These are phyloP conservation scores for Apodemus agrarius DNA, from an alignment of 2,797 vertebrate species.

Conservation along the genomic window DNA sequence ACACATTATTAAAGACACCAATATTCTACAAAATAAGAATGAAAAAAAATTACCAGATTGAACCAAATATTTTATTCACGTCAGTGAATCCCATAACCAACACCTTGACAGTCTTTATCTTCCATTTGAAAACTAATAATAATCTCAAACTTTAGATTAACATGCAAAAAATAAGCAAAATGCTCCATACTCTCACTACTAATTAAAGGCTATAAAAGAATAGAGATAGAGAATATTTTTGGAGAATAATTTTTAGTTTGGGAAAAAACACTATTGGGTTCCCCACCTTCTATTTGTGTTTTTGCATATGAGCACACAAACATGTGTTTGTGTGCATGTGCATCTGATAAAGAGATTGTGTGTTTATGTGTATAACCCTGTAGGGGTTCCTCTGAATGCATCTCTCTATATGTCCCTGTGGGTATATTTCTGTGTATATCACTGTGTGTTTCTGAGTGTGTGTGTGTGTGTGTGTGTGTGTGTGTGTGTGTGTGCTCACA, in stretches of 20 bases:
- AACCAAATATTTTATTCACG: not conserved
- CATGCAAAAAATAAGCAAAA: not conserved
- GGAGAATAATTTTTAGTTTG: not conserved
- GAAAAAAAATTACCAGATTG: not conserved
- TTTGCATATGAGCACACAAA: not conserved
- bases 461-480: not conserved
- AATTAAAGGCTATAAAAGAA: not conserved
- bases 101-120: not conserved
- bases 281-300: not conserved
- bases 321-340: not conserved
- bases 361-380: not conserved
- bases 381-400: not conserved
- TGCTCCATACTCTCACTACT: not conserved
- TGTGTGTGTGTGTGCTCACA: not conserved
- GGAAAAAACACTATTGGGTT: not conserved
- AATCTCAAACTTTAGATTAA: not conserved
- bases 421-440: not conserved
- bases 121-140: conserved; percentile 22
- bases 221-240: not conserved
- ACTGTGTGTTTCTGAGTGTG: not conserved
- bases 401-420: not conserved
- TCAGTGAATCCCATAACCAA: not conserved
- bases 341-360: too few species aligned
- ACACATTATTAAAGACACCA: not conserved
- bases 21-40: not conserved